Evolutionary conservation across 2,113 vertebrate species (phyloP), one percentile per base, ranked within the genome.

Genomic region (Athene noctua): DNA sequence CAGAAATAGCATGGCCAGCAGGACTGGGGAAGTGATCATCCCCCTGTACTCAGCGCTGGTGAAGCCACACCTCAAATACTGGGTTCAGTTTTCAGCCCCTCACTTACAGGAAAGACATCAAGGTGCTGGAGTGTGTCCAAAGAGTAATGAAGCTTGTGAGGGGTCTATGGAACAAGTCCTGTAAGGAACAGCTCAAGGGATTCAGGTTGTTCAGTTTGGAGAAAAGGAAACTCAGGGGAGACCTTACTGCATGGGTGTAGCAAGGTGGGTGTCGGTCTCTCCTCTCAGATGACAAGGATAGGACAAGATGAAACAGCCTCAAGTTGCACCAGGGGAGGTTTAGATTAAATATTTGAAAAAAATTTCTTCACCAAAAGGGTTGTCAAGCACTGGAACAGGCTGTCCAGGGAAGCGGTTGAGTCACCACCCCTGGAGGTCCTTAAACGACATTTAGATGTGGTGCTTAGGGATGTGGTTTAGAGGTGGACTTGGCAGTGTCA

Each of bases 41-140:
- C 8, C 42, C 10, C 13, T 57, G 32, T 51, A 34, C 17, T 49
- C 2, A 0, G 18, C 27, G 20, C 26, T 58, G 58, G 49, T 26
- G n/a, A 42, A 3, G 40, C 40, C 0, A 0, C 20, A 55, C 13
- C 36, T 68, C 1, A 1, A 26, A 15, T 25, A 4, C 47, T 25
- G 30, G 21, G n/a, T 36, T 2, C 15, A 7, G 40, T 47, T 83
- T 83, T 32, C 25, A 29, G 40, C 20, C 15, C 21, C 13, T 77
- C 55, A 15, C 15, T 34, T 29, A 13, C 57, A 36, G 27, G 40
- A 84, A 13, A 10, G 47, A 15, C 25, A 42, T 13, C 21, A 34
- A 77, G 80, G 6, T 30, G 19, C 55, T 61, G 34, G 54, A 68
- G 40, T 0, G 0, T 8, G 25, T 26, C 13, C 80, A 49, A 2